phyloP scores from a whole-genome alignment of 2,113 vertebrate species.

The Rhombomys opimus region DNA sequence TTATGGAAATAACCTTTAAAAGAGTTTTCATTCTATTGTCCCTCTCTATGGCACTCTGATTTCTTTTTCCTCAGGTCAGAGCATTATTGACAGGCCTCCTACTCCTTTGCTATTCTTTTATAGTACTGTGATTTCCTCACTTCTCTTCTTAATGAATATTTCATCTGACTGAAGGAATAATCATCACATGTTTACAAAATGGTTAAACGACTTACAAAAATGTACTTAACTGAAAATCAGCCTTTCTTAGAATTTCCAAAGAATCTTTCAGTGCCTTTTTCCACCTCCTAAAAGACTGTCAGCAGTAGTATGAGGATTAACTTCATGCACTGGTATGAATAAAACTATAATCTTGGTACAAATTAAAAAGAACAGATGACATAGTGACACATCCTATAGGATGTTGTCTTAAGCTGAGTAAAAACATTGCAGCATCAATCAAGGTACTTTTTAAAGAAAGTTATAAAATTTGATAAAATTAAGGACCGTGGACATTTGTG shows the following conservation, averaged over 20 bases:
- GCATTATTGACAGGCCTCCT: conserved; percentile 74
- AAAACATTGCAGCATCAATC: conserved; percentile 39
- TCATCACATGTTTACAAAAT: conserved; percentile 80
- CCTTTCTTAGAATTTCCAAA: conserved; percentile 68
- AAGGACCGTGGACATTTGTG: neutral
- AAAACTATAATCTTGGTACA: conserved; percentile 37
- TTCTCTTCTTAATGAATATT: conserved; percentile 74
- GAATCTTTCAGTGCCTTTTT: conserved; percentile 39
- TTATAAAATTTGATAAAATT: conserved; percentile 44
- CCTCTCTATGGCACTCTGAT: conserved; percentile 74
- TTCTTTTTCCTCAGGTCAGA: conserved; percentile 74
- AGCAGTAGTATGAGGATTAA: conserved; percentile 64
- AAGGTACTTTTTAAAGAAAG: neutral
- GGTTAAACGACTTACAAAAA: conserved; percentile 81
- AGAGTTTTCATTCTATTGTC: conserved; percentile 76
- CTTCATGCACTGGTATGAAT: conserved; percentile 40
- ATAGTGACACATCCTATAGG: conserved; percentile 19
- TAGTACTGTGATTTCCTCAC: conserved; percentile 74
- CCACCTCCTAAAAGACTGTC: conserved; percentile 52
- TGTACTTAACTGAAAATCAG: conserved; percentile 68
- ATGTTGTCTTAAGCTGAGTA: neutral
- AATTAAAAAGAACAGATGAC: conserved; percentile 35
- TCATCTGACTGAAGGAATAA: conserved; percentile 77
- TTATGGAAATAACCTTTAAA: conserved; percentile 83
- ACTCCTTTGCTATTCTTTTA: conserved; percentile 75